These are phyloP conservation scores for Agrochola lychnidis DNA, from an alignment of 2,888 invertebrate genomes.

Conservation along the genomic window DNA sequence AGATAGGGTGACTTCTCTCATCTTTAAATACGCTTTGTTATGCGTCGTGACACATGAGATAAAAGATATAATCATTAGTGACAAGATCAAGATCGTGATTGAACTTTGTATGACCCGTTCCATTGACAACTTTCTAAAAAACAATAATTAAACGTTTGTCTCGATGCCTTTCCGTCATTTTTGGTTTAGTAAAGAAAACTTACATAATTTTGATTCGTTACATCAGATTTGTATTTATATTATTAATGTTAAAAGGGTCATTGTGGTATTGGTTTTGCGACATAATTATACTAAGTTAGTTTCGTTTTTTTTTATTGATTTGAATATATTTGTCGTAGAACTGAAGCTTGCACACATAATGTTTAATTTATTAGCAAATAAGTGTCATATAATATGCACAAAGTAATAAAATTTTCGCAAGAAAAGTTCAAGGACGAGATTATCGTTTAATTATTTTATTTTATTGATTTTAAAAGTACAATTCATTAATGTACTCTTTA, in stretches of 20 bases:
- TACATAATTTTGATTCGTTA: conserved; percentile 22
- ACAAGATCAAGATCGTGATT: conserved; percentile 27
- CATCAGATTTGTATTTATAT: not conserved
- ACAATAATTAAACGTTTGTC: conserved; percentile 11
- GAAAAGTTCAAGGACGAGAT: conserved; percentile 53
- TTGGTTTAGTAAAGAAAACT: not conserved
- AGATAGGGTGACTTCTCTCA: conserved; percentile 15
- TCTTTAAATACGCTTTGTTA: conserved; percentile 20
- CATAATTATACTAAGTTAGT: conserved; percentile 2
- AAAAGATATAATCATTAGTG: conserved; percentile 24
- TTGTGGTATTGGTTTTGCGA: conserved; percentile 17
- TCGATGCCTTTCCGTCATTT: not conserved
- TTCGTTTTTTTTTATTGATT: conserved; percentile 28
- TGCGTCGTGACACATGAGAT: conserved; percentile 31
- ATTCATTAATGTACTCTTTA: conserved; percentile 9
- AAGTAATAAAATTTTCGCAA: conserved; percentile 25
- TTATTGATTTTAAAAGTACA: conserved; percentile 14
- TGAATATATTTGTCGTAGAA: conserved; percentile 32
- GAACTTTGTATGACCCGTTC: conserved; percentile 29
- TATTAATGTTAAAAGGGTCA: conserved; percentile 22
- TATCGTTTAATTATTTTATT: conserved; percentile 8
- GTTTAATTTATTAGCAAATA: conserved; percentile 54
- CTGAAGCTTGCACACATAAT: conserved; percentile 24
- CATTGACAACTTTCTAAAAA: conserved; percentile 34
- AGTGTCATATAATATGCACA: conserved; percentile 41